Evolutionary conservation across 2,888 invertebrate genomes (phyloP).

Genomic region (Stegophylla sp.): DNA sequence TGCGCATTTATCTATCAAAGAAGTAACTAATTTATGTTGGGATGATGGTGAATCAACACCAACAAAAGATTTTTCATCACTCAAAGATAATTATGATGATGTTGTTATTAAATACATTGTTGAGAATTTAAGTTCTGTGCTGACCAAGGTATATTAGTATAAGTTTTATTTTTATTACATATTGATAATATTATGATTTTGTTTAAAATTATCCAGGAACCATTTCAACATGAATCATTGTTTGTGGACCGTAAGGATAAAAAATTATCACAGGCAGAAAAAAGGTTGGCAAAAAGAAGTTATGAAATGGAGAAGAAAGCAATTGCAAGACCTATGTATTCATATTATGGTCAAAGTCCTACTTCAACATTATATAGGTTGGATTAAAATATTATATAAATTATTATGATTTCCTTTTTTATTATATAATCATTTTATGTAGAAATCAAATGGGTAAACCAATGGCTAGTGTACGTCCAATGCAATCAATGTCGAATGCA

Average conservation of each 20-base stretch:
- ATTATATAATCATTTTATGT: conserved; percentile 9
- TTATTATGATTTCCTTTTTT: neutral
- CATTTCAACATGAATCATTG: conserved; percentile 94
- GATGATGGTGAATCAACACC: conserved; percentile 77
- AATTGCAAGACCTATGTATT: conserved; percentile 64
- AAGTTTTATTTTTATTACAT: neutral
- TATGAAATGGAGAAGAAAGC: conserved; percentile 95
- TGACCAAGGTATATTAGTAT: conserved; percentile 66
- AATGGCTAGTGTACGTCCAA: conserved; percentile 76
- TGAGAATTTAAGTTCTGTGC: conserved; percentile 65
- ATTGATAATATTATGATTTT: neutral
- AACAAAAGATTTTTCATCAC: conserved; percentile 73
- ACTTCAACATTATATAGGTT: conserved; percentile 54
- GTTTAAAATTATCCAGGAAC: conserved; percentile 68
- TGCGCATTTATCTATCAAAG: conserved; percentile 87
- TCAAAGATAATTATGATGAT: conserved; percentile 80
- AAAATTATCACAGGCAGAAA: conserved; percentile 91
- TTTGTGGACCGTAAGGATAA: conserved; percentile 93
- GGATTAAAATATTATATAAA: neutral
- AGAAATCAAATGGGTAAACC: conserved; percentile 62
- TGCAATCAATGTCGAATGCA: conserved; percentile 72
- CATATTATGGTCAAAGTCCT: conserved; percentile 63
- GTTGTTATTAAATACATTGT: conserved; percentile 78
- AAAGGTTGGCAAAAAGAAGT: conserved; percentile 87
- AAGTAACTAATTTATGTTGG: conserved; percentile 83